Conservation (phyloP, 1,140 invertebrate species). For the Bilobella aurantiaca region DNA sequence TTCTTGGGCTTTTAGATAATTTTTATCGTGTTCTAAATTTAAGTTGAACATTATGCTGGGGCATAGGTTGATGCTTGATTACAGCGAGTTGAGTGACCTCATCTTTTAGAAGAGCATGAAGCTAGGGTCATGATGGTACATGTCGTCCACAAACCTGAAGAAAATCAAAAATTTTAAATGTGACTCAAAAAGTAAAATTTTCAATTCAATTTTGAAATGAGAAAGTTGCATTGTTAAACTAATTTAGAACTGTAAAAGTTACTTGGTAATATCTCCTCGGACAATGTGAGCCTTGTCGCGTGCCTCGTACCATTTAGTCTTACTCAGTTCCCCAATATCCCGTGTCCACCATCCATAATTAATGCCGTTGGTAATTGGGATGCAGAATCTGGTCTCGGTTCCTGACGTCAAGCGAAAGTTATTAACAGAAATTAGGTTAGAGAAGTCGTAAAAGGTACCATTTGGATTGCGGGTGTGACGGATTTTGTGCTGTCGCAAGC, state of each 20-base stretch:
- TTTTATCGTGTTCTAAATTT: no score
- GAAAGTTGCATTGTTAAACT: neutral
- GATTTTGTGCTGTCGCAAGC: slow-evolving; percentile 19
- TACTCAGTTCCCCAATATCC: slow-evolving; percentile 18
- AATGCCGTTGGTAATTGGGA: slow-evolving; percentile 21
- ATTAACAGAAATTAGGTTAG: neutral
- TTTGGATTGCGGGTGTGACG: slow-evolving; percentile 21
- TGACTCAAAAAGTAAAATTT: neutral
- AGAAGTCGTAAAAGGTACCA: slow-evolving; percentile 11
- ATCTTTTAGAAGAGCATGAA: slow-evolving; percentile 27
- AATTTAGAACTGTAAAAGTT: neutral
- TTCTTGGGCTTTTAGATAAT: no score
- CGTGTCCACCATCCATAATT: slow-evolving; percentile 29
- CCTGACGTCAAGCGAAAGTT: neutral
- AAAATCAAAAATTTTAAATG: neutral
- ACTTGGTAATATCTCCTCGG: slow-evolving; percentile 29
- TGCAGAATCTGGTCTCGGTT: slow-evolving; percentile 21
- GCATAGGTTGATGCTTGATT: no score
- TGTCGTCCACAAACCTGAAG: slow-evolving; percentile 30
- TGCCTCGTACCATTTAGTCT: slow-evolving; percentile 25
- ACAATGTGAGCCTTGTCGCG: slow-evolving; percentile 20
- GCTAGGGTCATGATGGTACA: slow-evolving; percentile 24
- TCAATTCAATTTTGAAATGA: no score
- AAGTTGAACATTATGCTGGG: no score
- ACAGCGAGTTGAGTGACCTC: no score